A percentile compares a stretch with the other conserved stretches of the same genome.
Evolutionary conservation across 2,797 vertebrate genomes (phyloP).

Genomic region (Balearica regulorum): DNA sequence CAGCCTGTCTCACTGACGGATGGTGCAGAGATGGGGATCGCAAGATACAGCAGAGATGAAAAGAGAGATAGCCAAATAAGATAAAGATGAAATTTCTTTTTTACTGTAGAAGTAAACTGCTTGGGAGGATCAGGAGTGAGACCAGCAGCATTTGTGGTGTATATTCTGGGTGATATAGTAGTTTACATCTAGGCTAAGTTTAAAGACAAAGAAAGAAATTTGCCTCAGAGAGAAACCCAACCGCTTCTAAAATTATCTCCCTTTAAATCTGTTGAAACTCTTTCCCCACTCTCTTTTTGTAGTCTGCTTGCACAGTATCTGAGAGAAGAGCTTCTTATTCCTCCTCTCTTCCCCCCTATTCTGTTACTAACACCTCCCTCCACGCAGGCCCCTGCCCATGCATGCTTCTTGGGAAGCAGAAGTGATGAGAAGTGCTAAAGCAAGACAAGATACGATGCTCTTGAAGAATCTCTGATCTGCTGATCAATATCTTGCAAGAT

Average conservation of each 20-base stretch:
- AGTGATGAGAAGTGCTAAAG: background rate
- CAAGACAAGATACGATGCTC: background rate
- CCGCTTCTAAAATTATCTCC: background rate
- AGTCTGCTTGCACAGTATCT: background rate
- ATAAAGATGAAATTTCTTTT: background rate
- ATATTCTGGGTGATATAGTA: background rate
- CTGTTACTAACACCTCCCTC: background rate
- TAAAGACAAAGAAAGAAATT: background rate
- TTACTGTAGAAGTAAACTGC: background rate
- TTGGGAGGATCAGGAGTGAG: background rate
- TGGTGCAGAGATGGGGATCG: background rate
- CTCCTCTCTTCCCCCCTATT: background rate
- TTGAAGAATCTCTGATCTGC: background rate
- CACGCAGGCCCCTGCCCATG: background rate
- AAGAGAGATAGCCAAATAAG: constrained; percentile 20
- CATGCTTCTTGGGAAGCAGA: background rate
- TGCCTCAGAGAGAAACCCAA: background rate
- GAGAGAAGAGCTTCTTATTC: background rate
- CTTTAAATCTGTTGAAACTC: background rate
- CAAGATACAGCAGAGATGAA: background rate
- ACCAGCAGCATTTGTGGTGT: background rate
- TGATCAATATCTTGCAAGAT: background rate
- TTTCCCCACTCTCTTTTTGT: background rate
- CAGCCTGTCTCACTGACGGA: constrained; percentile 24
- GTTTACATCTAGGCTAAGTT: background rate